phyloP scores from a whole-genome alignment of 2,888 invertebrate genomes.

The Heliconius cydno region DNA sequence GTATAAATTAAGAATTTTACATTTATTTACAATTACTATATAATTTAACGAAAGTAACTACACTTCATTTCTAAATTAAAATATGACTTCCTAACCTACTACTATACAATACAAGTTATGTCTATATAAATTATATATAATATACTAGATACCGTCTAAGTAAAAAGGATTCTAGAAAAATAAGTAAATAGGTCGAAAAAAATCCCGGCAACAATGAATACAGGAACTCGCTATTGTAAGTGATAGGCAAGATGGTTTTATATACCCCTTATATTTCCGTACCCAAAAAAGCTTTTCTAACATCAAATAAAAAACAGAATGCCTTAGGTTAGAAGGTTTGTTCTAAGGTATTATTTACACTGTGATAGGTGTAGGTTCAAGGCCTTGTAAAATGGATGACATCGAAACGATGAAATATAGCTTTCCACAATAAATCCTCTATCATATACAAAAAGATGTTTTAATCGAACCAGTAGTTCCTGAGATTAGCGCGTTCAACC shows the following conservation, averaged over 20 bases:
- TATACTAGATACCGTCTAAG: not conserved
- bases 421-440: not conserved
- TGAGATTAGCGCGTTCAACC: not conserved
- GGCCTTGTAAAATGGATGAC: not conserved
- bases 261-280: constrained; percentile 35
- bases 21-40: too few species aligned
- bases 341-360: not conserved
- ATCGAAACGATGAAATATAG: not conserved
- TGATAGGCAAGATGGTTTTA: constrained; percentile 34
- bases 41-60: too few species aligned
- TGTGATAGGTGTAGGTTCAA: not conserved
- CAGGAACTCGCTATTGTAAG: constrained; percentile 33
- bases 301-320: constrained; percentile 1
- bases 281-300: constrained; percentile 26
- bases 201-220: constrained; percentile 29
- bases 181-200: constrained; percentile 32
- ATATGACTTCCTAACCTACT: too few species aligned
- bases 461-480: not conserved
- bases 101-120: not conserved
- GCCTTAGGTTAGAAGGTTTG: not conserved
- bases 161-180: constrained; percentile 7
- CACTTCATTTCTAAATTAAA: too few species aligned
- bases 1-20: too few species aligned
- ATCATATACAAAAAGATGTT: not conserved
- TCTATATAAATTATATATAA: not conserved